Conservation (phyloP, 92 coral and sea anemone species). For the Blastomussa wellsi region DNA sequence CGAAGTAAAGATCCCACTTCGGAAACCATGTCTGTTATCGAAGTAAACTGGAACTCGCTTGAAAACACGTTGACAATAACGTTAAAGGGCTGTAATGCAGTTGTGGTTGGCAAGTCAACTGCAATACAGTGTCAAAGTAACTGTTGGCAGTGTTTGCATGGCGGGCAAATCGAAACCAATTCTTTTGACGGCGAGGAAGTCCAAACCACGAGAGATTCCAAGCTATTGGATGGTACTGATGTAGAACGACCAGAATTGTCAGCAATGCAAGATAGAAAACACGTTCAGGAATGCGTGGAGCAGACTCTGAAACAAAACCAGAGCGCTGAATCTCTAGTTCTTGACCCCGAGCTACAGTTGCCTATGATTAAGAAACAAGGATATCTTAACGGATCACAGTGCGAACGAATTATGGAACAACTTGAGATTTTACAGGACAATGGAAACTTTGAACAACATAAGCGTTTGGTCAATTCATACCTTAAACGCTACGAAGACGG, state of each 20-base stretch:
- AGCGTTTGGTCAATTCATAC: neutral
- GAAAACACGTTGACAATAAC: neutral
- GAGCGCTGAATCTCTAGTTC: neutral
- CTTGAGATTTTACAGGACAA: neutral
- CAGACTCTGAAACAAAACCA: neutral
- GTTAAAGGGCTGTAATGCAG: neutral
- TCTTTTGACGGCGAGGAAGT: neutral
- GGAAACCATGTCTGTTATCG: neutral
- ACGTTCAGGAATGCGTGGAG: neutral
- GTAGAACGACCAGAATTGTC: neutral
- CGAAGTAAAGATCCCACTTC: neutral
- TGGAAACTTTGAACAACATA: neutral
- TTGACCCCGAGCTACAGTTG: neutral
- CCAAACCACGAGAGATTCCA: neutral
- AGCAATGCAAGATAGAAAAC: neutral
- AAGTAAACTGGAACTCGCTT: neutral
- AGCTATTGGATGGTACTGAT: neutral
- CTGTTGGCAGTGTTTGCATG: neutral
- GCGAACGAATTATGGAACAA: conserved; percentile 3
- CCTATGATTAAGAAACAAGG: conserved; percentile 4
- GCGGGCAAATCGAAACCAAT: neutral
- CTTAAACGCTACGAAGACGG: neutral
- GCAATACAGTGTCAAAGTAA: neutral
- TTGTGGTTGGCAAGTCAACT: neutral
- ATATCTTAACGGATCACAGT: conserved; percentile 9